Conservation (phyloP, 2,888 invertebrate genomes). For the Pammene aurita region DNA sequence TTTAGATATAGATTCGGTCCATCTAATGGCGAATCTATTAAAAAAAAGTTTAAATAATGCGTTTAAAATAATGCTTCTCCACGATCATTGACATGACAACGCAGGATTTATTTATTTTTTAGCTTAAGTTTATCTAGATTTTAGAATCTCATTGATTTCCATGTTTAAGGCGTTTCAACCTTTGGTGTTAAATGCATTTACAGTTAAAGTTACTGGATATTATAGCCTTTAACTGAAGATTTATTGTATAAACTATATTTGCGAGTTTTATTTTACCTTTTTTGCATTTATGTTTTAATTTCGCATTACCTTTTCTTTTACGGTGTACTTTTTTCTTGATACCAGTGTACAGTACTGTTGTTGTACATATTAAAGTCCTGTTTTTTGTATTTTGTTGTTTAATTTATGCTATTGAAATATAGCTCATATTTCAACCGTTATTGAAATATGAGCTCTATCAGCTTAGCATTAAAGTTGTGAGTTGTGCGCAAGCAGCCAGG, state of each 20-base stretch:
- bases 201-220: not conserved
- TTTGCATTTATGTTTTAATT: constrained; percentile 65
- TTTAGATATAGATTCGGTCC: too few relatives aligned
- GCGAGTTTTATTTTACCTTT: constrained; percentile 48
- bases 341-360: constrained; percentile 48
- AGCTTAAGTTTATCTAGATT: constrained; percentile 51
- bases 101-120: constrained; percentile 54
- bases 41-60: too few relatives aligned
- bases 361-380: constrained; percentile 74
- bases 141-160: constrained; percentile 43
- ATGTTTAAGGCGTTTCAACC: constrained; percentile 28
- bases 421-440: too few relatives aligned
- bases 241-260: constrained; percentile 44
- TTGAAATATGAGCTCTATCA: constrained; percentile 10
- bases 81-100: constrained; percentile 58
- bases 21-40: too few relatives aligned
- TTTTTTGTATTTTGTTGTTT: constrained; percentile 57
- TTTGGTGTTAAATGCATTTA: constrained; percentile 33
- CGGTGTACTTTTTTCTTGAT: constrained; percentile 47
- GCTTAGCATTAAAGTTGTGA: constrained; percentile 61
- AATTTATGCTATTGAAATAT: too few relatives aligned
- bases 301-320: constrained; percentile 48
- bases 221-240: constrained; percentile 9
- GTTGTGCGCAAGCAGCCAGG: constrained; percentile 80
- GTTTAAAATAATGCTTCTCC: constrained; percentile 40